Conservation (phyloP, 2,797 vertebrate genomes). For the Decapterus maruadsi region DNA sequence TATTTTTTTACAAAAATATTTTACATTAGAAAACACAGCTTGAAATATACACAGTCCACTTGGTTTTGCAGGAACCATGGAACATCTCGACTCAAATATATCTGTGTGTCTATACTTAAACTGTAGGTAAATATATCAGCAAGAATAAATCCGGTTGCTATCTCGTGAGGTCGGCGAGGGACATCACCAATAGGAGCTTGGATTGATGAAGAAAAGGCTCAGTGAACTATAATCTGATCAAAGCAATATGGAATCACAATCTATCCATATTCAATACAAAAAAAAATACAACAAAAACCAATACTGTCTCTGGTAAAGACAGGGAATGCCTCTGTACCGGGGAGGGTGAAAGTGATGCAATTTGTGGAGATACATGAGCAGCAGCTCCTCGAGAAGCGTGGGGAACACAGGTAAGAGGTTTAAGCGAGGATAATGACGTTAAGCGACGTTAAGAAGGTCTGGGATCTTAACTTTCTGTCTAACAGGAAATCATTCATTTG, state of each 20-base stretch:
- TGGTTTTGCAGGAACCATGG: conserved; percentile 70
- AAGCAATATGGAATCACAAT: conserved; percentile 67
- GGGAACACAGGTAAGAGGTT: conserved; percentile 23
- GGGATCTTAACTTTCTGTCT: conserved; percentile 14
- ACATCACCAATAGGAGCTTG: conserved; percentile 32
- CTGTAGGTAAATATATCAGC: conserved; percentile 79
- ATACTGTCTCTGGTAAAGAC: conserved; percentile 19
- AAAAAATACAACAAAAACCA: conserved; percentile 70
- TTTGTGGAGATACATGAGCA: conserved; percentile 19
- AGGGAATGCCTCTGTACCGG: conserved; percentile 32
- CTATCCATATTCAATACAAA: conserved; percentile 71
- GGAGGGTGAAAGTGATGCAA: conserved; percentile 16
- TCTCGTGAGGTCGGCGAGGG: conserved; percentile 43
- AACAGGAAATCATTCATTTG: conserved; percentile 24
- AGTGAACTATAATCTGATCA: conserved; percentile 43
- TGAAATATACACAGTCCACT: conserved; percentile 79
- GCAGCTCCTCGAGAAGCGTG: conserved; percentile 14
- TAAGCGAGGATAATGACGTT: conserved; percentile 11
- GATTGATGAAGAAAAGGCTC: conserved; percentile 28
- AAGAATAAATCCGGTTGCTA: conserved; percentile 68
- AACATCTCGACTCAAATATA: conserved; percentile 83
- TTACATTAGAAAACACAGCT: conserved; percentile 86
- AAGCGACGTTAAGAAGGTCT: conserved; percentile 27
- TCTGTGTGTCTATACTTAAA: conserved; percentile 78
- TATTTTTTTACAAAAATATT: conserved; percentile 85